Evolutionary conservation across 2,888 invertebrate genomes (phyloP), one percentile per base, ranked within the genome.

Genomic region (Nezara viridula): DNA sequence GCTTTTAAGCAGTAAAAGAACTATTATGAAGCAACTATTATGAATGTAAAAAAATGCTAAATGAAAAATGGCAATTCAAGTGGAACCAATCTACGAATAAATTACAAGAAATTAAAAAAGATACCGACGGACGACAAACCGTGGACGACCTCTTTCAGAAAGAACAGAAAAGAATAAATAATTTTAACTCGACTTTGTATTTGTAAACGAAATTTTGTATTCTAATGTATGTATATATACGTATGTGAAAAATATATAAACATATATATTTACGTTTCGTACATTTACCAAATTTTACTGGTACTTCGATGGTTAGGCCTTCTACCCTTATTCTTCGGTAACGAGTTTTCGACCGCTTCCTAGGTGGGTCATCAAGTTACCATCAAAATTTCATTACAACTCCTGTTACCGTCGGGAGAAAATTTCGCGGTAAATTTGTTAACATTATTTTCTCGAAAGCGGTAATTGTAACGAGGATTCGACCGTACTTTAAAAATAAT

Each of bases 311-410:
- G 14, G 16, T n/a, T 32, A 7, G 27, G 9, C 27, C 10, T 60
- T 2, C n/a, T 60, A 19, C 10, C 27, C 60, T 27, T 27, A 27
- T 27, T 27, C 16, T 32, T 60, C 19, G 1, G 77, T 77, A 77
- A 77, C 77, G 40, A 77, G 77, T 77, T 77, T 77, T 77, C 21
- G 21, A 40, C 77, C 40, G 77, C 19, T 73, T 73, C 73, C 40
- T 32, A 0, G 24, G 9, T 21, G 40, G 73, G 77, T 44, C 77
- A 77, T 77, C 77, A 77, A 77, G 77, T 7, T 10, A 9, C 24
- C 37, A 77, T 77, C 77, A 40, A 24, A 77, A 77, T 37, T 77
- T 77, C 37, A 44, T 77, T 77, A 40, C 77, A 40, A 44, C 40
- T 24, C 77, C 24, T 21, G 40, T 40, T 40, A 44, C 12, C 2